Conservation (phyloP, 2,888 invertebrate species). For the Agrotis clavis region DNA sequence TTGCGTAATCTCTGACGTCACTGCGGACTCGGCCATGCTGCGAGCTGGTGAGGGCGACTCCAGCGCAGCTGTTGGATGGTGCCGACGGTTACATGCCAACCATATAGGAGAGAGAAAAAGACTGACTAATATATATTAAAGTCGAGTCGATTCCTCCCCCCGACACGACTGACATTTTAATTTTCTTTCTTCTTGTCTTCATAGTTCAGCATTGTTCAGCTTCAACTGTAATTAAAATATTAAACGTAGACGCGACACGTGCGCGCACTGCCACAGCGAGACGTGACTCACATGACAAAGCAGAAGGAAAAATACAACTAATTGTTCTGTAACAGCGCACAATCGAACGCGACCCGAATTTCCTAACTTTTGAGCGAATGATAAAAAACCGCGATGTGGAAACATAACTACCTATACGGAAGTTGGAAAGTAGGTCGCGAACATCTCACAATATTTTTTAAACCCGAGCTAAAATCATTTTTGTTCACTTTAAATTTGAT, state of each 20-base stretch:
- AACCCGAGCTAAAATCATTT: conserved; percentile 58
- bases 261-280: conserved; percentile 54
- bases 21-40: conserved; percentile 82
- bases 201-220: conserved; percentile 65
- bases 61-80: conserved; percentile 49
- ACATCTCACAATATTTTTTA: conserved; percentile 76
- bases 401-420: conserved; percentile 83
- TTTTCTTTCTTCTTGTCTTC: conserved; percentile 72
- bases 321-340: conserved; percentile 66
- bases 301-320: conserved; percentile 75
- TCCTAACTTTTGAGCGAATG: conserved; percentile 59
- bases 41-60: conserved; percentile 40
- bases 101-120: conserved; percentile 95
- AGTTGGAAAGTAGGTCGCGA: conserved; percentile 86
- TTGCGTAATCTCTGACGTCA: conserved; percentile 90
- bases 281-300: conserved; percentile 78
- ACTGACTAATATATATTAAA: conserved; percentile 92
- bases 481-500: conserved; percentile 73
- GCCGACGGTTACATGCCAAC: conserved; percentile 86
- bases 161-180: conserved; percentile 87
- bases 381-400: conserved; percentile 75
- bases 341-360: conserved; percentile 65
- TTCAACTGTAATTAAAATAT: conserved; percentile 74
- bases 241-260: conserved; percentile 63
- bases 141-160: conserved; percentile 93